Base-by-base conservation (phyloP, 2,888 invertebrate genomes). In the Caenorhabditis sp. region DNA sequence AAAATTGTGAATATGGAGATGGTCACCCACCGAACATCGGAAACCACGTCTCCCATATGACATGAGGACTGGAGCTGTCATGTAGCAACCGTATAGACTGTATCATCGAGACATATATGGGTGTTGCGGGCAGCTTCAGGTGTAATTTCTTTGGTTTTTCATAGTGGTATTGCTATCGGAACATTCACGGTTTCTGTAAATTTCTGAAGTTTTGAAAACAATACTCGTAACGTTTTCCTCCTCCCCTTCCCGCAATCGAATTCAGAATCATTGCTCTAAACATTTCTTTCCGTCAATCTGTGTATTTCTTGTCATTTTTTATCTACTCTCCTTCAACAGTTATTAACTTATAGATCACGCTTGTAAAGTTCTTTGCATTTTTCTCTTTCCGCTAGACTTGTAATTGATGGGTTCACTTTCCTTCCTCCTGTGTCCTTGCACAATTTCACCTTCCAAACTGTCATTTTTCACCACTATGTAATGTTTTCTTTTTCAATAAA, bases 41-140 rank as follows among this genome's bases (percentile, higher is more conserved):
- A 74, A 38, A 35, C 56, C 38, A 38, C 74, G 28, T 61, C 83
- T 24, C 80, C 83, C 26, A 68, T 84, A 80, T 84, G 83, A 84
- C 80, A 80, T 84, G 76, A 84, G 63, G 72, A 66, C 83, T 84
- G 83, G 83, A 75, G 75, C 64, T 80, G 80, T 58, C 58, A 75
- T 74, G 83, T 77, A 59, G 83, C 83, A 66, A 79, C 83, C 76
- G 35, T 84, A 31, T 84, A 70, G 68, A 66, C 58, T 80, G 61
- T 69, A 56, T 76, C 51, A 70, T 70, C 66, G 59, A 59, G 51
- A 70, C n/a, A 47, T 77, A 41, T 76, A 76, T 76, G 82, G 73
- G 68, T 77, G 63, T 77, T 77, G 73, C 77, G 64, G 54, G 68
- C 73, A 70, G 77, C 77, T 82, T 68, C 82, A 82, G 76, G 73